Evolutionary conservation across 2,113 vertebrate species (phyloP), one percentile per base, ranked within the genome.

Genomic region (Etheostoma spectabile): DNA sequence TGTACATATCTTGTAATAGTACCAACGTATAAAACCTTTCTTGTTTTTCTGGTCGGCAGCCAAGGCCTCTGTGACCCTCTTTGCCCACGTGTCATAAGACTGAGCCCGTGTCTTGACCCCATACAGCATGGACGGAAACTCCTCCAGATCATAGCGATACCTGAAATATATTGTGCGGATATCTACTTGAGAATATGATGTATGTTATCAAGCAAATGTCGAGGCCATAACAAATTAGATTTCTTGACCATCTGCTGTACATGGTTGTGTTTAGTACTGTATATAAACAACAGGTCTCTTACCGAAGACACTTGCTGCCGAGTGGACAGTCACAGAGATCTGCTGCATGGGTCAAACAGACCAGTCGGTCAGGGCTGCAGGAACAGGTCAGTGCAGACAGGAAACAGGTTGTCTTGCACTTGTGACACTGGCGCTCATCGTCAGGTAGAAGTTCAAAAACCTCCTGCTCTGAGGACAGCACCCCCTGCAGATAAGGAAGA

Each of bases 331-430:
- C 94, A 69, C 98, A 99, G 64, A 99, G 95, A 52, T 99, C 96
- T 56, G 90, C 85, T 0, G 95, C 90, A 30, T 99, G 98, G 84
- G 97, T 94, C 3, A 99, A 95, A 92, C 98, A 99, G 19, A 99
- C 98, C 48, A 99, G 96, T 3, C 96, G 94, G 42, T 99, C 97
- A 0, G 96, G 96, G 84, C 96, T 97, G 88, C 98, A 99, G 80
- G 96, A 95, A n/a, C 98, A 99, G 0, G 98, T 99, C 65, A 99
- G 95, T 0, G 98, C 98, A 27, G 98, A 99, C 85, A 99, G 95
- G 92, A 99, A 99, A 85, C 98, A 99, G 0, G 98, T 99, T 24
- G 98, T 99, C 91, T 97, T 97, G 90, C 98, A 99, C 62, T 96
- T 97, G 77, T 95, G 91, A 88, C 98, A 99, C 93, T 99, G 98